phyloP scores from a whole-genome alignment of 2,113 vertebrate genomes.

The Tapirus terrestris region DNA sequence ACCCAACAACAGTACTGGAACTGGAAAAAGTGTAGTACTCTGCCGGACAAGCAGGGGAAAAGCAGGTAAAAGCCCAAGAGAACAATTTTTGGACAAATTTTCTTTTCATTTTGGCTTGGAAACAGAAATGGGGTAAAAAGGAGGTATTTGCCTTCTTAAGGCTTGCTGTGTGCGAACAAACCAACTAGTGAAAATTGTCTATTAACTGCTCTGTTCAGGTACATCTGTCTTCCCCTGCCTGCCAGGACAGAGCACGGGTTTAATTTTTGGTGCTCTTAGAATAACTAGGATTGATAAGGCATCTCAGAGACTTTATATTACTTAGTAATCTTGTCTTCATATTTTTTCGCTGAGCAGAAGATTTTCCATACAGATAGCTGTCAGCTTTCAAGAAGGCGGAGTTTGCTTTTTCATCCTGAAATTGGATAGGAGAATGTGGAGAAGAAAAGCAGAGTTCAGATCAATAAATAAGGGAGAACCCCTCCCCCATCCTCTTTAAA shows the following conservation, averaged over 20 bases:
- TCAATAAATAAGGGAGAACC: not conserved
- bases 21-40: not conserved
- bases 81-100: not conserved
- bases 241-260: not conserved
- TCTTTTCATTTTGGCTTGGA: not conserved
- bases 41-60: not conserved
- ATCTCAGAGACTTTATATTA: not conserved
- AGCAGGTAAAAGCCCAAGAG: not conserved
- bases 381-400: conserved; percentile 4
- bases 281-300: not conserved
- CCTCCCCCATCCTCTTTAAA: not conserved
- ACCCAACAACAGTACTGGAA: not conserved
- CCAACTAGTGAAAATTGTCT: not conserved
- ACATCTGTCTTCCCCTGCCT: not conserved
- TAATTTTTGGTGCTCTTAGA: not conserved
- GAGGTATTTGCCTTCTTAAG: not conserved
- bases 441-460: not conserved
- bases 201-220: not conserved
- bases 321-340: conserved; percentile 1
- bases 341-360: not conserved
- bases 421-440: not conserved
- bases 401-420: not conserved
- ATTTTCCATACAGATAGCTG: not conserved
- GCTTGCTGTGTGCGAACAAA: not conserved
- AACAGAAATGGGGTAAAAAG: not conserved